Conservation (phyloP, 2,797 vertebrate species). For the Melanotaenia parkinsoni region DNA sequence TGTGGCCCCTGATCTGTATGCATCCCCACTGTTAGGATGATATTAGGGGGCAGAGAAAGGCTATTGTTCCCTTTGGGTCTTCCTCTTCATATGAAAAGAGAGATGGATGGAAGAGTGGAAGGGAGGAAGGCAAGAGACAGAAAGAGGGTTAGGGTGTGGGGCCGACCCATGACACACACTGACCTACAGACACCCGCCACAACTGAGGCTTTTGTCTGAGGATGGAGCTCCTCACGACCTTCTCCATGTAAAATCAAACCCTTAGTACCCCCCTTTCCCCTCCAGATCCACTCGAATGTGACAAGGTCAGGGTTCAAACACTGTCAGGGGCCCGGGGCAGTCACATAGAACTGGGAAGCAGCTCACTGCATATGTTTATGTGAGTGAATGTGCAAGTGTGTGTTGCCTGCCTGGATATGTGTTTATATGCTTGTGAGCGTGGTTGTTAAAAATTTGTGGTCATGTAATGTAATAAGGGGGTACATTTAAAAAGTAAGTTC, state of each 20-base stretch:
- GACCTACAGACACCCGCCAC: conserved; percentile 76
- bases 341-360: conserved; percentile 64
- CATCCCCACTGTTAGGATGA: conserved; percentile 79
- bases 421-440: conserved; percentile 51
- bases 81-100: conserved; percentile 72
- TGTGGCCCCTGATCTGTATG: conserved; percentile 78
- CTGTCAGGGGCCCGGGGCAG: conserved; percentile 71
- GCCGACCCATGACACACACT: conserved; percentile 70
- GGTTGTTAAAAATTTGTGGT: conserved; percentile 70
- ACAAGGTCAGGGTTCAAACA: conserved; percentile 83
- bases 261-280: conserved; percentile 47
- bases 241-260: conserved; percentile 75
- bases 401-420: conserved; percentile 27
- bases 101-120: conserved; percentile 69
- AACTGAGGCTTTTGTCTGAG: conserved; percentile 76
- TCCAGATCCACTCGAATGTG: conserved; percentile 70
- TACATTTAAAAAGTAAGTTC: conserved; percentile 72
- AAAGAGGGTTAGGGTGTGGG: conserved; percentile 72
- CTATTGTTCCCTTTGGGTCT: conserved; percentile 77
- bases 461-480: conserved; percentile 76
- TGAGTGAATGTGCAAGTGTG: conserved; percentile 18
- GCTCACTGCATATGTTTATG: conserved; percentile 48
- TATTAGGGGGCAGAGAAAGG: conserved; percentile 72
- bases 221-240: conserved; percentile 72
- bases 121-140: conserved; percentile 79